A percentile compares a stretch with the other conserved stretches of the same genome.
These are phyloP conservation scores for Stenotaenia linearis DNA, from an alignment of 2,888 invertebrate species.

Conservation along the genomic window DNA sequence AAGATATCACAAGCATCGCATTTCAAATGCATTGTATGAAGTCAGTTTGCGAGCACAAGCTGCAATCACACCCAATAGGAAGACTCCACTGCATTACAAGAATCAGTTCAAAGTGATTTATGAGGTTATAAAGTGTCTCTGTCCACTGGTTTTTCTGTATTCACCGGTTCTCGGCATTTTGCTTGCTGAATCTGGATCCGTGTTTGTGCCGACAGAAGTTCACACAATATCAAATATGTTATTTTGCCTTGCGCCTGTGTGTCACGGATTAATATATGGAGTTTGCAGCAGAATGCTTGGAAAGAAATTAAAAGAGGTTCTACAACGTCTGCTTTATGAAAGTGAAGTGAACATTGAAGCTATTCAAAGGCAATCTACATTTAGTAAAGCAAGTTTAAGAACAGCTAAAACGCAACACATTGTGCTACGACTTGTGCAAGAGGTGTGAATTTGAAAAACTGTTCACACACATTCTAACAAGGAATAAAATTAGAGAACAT, in stretches of 20 bases:
- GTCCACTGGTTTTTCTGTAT: slow-evolving; percentile 65
- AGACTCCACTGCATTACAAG: slow-evolving; percentile 69
- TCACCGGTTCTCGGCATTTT: slow-evolving; percentile 67
- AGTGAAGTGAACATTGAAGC: slow-evolving; percentile 68
- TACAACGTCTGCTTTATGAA: slow-evolving; percentile 70
- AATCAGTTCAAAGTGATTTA: slow-evolving; percentile 54
- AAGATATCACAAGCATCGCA: slow-evolving; percentile 70
- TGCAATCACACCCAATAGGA: slow-evolving; percentile 46
- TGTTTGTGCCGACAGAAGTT: slow-evolving; percentile 35
- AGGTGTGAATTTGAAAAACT: neutral
- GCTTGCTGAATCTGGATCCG: slow-evolving; percentile 58
- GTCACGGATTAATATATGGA: slow-evolving; percentile 73
- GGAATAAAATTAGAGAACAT: too few relatives aligned
- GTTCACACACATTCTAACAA: too few relatives aligned
- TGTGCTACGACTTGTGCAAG: neutral
- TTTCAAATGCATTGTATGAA: slow-evolving; percentile 78
- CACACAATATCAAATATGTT: slow-evolving; percentile 55
- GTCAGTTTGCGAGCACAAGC: slow-evolving; percentile 77
- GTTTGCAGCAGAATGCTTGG: slow-evolving; percentile 65
- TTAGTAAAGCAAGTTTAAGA: neutral
- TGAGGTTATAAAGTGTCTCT: slow-evolving; percentile 66
- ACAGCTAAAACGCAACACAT: neutral
- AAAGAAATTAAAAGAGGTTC: slow-evolving; percentile 68
- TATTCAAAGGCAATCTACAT: slow-evolving; percentile 60
- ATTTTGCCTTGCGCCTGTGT: slow-evolving; percentile 63